A percentile compares a stretch with the other conserved stretches of the same genome.
These are phyloP conservation scores for Acestrorhynchus altus DNA, from an alignment of 2,797 vertebrate species.

Conservation along the genomic window DNA sequence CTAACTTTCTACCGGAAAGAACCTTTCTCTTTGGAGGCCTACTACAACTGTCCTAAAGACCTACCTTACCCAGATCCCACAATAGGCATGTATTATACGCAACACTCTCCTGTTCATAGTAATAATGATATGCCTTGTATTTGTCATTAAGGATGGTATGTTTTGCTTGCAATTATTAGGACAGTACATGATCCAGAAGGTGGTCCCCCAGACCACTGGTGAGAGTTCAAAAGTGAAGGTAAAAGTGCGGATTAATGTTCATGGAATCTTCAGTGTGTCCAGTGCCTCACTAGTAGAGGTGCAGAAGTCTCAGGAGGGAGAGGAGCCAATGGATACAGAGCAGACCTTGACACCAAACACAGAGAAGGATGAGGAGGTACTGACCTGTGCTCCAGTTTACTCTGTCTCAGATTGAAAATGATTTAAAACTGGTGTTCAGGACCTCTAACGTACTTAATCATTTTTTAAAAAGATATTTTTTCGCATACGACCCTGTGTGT, in stretches of 20 bases:
- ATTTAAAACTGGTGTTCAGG: no score
- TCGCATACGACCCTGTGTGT: no score
- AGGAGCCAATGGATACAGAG: constrained; percentile 95
- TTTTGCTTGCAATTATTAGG: constrained; percentile 70
- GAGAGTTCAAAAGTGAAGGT: constrained; percentile 97
- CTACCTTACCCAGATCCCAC: constrained; percentile 87
- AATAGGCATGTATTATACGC: constrained; percentile 81
- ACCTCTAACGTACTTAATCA: no score
- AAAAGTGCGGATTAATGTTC: constrained; percentile 93
- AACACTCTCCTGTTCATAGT: neutral
- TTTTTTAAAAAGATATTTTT: no score
- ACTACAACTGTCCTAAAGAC: constrained; percentile 90
- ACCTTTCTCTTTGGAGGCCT: constrained; percentile 91
- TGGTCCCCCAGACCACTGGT: constrained; percentile 91
- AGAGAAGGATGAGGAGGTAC: constrained; percentile 92
- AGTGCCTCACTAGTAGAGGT: constrained; percentile 92
- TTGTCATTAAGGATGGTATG: neutral
- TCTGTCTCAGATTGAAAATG: no score
- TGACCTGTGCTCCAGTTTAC: neutral
- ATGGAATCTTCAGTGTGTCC: constrained; percentile 95
- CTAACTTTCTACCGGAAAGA: constrained; percentile 97
- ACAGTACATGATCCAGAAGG: constrained; percentile 93
- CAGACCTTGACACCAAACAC: constrained; percentile 74
- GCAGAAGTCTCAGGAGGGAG: constrained; percentile 88
- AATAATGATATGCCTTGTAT: neutral